Evolutionary conservation across 2,113 vertebrate genomes (phyloP), one percentile per base, ranked within the genome.

Genomic region (Vulpes lagopus): DNA sequence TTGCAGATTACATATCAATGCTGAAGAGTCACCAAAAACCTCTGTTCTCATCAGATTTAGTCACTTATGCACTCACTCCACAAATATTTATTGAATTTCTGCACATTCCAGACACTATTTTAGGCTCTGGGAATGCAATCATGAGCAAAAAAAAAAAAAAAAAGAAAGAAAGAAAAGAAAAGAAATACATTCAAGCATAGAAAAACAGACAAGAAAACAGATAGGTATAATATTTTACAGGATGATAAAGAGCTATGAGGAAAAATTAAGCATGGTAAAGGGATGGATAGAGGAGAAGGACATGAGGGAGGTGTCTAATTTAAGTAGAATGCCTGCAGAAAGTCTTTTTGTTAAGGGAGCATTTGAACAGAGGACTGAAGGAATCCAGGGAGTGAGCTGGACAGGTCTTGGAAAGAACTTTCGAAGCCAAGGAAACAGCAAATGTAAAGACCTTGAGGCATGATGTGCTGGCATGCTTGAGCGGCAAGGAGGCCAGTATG

Each of bases 61-160:
- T 96, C 89, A 97, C 22, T 93, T 67, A 25, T 65, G 93, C 65
- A 57, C 95, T 97, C 91, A 98, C 65, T 92, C 87, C 51, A 82
- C 97, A 98, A 97, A 94, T 98, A 95, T 96, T 97, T 98, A 94
- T 76, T 95, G 69, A 94, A 85, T 73, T 74, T 43, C 19, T 88
- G 4, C 59, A 67, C 60, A 65, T 80, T 88, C 94, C 94, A 96
- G 73, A 92, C 59, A n/a, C 74, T 94, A 53, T 95, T 95, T 74
- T 71, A 90, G 95, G 87, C 74, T 49, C 71, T 74, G 12, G 67
- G 83, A 96, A 96, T 65, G 80, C 67, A 49, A 43, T 49, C 55
- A 49, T 65, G n/a, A 69, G 64, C 35, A 35, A 76, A 74, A 49
- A 76, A 27, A 76, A 76, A 73, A 57, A 57, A 57, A 5, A 57